Evolutionary conservation across 2,888 invertebrate species (phyloP), one percentile per base, ranked within the genome.

Genomic region (Leuctra nigra): DNA sequence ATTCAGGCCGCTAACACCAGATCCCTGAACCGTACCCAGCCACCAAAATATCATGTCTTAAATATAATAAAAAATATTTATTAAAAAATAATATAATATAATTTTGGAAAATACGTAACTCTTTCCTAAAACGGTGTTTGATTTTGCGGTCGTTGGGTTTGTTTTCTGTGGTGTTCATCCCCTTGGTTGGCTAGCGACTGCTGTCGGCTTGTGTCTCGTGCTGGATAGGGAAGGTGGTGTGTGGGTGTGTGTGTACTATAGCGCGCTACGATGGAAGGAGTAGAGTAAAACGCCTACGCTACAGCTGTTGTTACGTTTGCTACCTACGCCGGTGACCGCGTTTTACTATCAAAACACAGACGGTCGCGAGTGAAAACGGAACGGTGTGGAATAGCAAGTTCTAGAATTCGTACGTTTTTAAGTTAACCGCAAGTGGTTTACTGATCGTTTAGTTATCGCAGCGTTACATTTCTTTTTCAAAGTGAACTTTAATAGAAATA

Each of bases 241-340:
- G 50, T 50, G 50, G 50, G 50, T 50, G 50, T 29, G 20, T 50
- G 50, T 50, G 50, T 50, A 50, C 50, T 29, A 50, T 20, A 18
- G 44, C 23, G n/a, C 29, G 41, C 18, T 50, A 50, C 50, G 50
- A 33, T 50, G 16, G 35, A 35, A 50, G 50, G 33, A 50, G 35
- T 50, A 22, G 50, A 50, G 50, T 50, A 50, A 44, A 35, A 50
- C 50, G 50, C 50, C 50, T 35, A 50, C 50, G 50, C 50, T 50
- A 50, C 50, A 50, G 50, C 50, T 50, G 50, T 50, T 50, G 35
- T n/a, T 50, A 50, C 50, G 50, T 35, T 35, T 44, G 44, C 23
- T 23, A 44, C 20, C 44, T 11, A 29, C 29, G 22, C 35, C 50
- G 33, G 22, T 20, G 18, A 11, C 41, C 41, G 16, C 50, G 22